Percentiles rank a stretch among this genome's conserved stretches.
Conservation (phyloP, 2,888 invertebrate genomes). For the Drosophila trichaetosa region DNA sequence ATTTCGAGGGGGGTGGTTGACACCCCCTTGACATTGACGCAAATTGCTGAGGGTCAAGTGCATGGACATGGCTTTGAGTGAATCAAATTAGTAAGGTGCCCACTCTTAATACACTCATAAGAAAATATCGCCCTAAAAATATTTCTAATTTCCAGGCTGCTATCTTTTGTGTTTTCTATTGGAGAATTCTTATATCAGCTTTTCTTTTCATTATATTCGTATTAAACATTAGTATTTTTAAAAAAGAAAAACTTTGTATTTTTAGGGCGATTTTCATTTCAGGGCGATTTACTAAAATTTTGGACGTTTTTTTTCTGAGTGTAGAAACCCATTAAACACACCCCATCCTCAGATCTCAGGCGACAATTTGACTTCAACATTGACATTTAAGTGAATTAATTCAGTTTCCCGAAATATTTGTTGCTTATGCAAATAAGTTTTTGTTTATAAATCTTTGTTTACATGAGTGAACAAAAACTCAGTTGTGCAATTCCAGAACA, state of each 20-base stretch:
- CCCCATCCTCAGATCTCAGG: neutral
- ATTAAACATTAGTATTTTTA: neutral
- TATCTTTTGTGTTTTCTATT: neutral
- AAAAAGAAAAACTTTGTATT: too few species aligned
- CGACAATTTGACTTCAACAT: neutral
- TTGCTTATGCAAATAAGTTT: neutral
- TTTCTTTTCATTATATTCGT: neutral
- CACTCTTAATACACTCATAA: conserved; percentile 8
- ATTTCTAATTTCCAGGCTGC: neutral
- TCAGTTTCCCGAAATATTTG: conserved; percentile 1
- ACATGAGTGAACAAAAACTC: neutral
- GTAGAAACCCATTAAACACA: neutral
- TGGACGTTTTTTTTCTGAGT: neutral
- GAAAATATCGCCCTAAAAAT: neutral
- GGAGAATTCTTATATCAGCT: neutral
- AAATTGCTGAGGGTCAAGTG: conserved; percentile 76
- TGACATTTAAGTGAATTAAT: conserved; percentile 8
- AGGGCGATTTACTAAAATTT: accelerated
- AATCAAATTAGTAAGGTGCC: conserved; percentile 64
- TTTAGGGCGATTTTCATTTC: neutral
- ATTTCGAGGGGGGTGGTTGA: neutral
- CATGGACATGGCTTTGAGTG: conserved; percentile 56
- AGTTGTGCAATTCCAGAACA: neutral
- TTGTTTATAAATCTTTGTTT: neutral
- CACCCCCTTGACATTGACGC: conserved; percentile 74